Conservation (phyloP, 1,140 invertebrate species). For the Aradophagus sp. region DNA sequence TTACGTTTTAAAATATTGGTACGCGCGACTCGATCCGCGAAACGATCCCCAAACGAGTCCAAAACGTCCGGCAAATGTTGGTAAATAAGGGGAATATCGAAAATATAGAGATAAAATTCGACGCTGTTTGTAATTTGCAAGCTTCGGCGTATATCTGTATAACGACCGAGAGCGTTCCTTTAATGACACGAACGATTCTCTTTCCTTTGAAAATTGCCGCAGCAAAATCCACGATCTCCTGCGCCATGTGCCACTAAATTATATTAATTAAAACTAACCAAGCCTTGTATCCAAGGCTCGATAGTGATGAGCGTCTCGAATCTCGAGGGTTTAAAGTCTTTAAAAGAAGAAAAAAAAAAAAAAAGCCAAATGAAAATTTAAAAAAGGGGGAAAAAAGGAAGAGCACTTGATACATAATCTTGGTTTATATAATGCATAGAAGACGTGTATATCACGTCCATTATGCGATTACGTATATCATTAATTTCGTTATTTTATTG, state of each 20-base stretch:
- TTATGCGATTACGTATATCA: slow-evolving; percentile 6
- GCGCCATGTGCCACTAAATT: slow-evolving; percentile 55
- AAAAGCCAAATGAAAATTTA: too few species aligned
- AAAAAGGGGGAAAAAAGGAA: too few species aligned
- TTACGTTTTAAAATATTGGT: too few species aligned
- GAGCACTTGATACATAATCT: slow-evolving; percentile 40
- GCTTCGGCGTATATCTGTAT: slow-evolving; percentile 50
- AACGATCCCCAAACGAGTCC: slow-evolving; percentile 31
- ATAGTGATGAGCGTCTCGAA: slow-evolving; percentile 41
- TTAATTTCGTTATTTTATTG: slow-evolving; percentile 1
- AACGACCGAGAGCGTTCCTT: slow-evolving; percentile 52
- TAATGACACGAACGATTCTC: slow-evolving; percentile 56
- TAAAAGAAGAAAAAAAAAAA: slow-evolving; percentile 13
- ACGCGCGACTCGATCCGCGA: too few species aligned
- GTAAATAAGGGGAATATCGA: slow-evolving; percentile 54
- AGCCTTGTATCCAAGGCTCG: slow-evolving; percentile 30
- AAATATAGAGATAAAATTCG: slow-evolving; percentile 56
- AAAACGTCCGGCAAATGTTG: slow-evolving; percentile 17
- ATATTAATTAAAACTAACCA: slow-evolving; percentile 58
- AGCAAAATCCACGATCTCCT: slow-evolving; percentile 46
- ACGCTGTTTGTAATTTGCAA: slow-evolving; percentile 53
- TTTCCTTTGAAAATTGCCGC: slow-evolving; percentile 52
- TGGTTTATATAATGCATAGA: slow-evolving; percentile 35
- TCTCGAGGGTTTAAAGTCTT: slow-evolving; percentile 30
- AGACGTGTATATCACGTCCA: slow-evolving; percentile 19